Evolutionary conservation across 2,113 vertebrate species (phyloP), one percentile per base, ranked within the genome.

Genomic region (Takifugu flavidus): DNA sequence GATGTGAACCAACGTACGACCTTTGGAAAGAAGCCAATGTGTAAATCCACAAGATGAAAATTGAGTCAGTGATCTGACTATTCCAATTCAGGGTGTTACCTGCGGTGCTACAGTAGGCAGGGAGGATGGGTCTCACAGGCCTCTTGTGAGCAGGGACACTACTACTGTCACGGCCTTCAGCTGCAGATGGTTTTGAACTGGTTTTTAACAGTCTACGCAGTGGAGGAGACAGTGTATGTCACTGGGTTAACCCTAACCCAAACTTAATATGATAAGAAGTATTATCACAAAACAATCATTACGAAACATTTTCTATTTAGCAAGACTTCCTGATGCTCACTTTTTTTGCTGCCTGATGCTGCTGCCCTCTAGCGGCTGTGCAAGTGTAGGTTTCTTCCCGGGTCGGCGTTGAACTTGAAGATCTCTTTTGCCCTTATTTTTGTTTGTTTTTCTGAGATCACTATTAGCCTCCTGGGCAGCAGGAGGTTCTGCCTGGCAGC

Each of bases 61-160:
- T 8, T 53, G 15, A n/a, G 34, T 51, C 45, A n/a, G 3, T 45
- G 2, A 50, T 1, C 51, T 45, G 12, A 70, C 26, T 0, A 7
- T 27, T 11, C 4, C 6, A 43, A 43, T 59, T 12, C 8, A 5
- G 5, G 12, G 31, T 49, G 49, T 20, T 3, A 78, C 90, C 79
- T 82, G 91, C 90, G 82, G 91, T 69, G 0, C 67, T 87, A 43
- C 78, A 80, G 44, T 90, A 94, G 0, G 95, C 95, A 0, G 96
- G 96, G 4, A 96, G 90, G 57, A 98, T 98, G 14, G 95, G 93
- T 88, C 96, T 88, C 78, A 94, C 92, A 4, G 95, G 92, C 77
- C 92, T 93, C 75, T 92, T 94, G 62, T 92, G 93, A 74, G 87
- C 88, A 55, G 82, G 50, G 45, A 88, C 79, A 78, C 84, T 76